phyloP scores from a whole-genome alignment of 2,797 vertebrate species.

The Odontamblyopus lacepedii region DNA sequence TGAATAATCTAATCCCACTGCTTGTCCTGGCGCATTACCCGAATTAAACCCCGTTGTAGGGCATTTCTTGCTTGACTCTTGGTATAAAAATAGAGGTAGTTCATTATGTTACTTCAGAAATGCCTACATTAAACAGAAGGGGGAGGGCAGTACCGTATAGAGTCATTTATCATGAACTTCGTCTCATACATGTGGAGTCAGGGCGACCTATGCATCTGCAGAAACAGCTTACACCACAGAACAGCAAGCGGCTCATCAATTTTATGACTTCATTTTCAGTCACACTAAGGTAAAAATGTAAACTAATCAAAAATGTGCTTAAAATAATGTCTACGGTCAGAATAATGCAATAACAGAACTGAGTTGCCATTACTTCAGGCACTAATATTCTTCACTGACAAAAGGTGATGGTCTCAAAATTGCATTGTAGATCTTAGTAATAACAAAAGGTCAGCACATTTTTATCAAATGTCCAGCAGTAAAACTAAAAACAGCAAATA shows the following conservation, averaged over 20 bases:
- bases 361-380: not conserved
- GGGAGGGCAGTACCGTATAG: not conserved
- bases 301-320: not conserved
- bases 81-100: not conserved
- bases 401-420: not conserved
- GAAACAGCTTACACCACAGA: conserved; percentile 5
- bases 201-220: conserved; percentile 14
- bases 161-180: conserved; percentile 1
- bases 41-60: not conserved
- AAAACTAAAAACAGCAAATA: too few species aligned
- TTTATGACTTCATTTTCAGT: not conserved
- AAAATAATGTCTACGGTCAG: not conserved
- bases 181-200: conserved; percentile 11
- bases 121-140: not conserved
- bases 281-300: not conserved
- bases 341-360: not conserved
- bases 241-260: not conserved
- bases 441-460: too few species aligned
- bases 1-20: not conserved
- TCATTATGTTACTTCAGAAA: not conserved
- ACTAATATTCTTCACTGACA: not conserved
- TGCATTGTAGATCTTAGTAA: too few species aligned
- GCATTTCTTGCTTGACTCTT: not conserved
- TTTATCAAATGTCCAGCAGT: too few species aligned
- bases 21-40: not conserved